phyloP scores from a whole-genome alignment of 64 coral and sea anemone genomes.

The Platygyra sinensis region DNA sequence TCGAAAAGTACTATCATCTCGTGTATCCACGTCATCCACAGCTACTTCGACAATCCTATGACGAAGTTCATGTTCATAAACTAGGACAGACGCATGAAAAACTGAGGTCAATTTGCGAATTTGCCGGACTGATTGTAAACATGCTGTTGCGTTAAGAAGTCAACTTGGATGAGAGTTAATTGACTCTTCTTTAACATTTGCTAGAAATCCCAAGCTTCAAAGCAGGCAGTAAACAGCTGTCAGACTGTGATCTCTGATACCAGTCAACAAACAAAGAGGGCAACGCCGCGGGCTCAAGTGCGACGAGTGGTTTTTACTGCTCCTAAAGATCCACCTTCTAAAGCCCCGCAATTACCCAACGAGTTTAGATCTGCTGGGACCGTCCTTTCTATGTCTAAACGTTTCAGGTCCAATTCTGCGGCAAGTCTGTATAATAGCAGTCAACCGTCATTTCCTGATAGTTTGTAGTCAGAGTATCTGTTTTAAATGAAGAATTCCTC shows the following conservation, averaged over 20 bases:
- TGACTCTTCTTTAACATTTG: background rate
- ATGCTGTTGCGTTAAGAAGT: background rate
- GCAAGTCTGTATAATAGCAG: slow-evolving; percentile 13
- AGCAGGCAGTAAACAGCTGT: background rate
- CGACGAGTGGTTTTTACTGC: slow-evolving; percentile 29
- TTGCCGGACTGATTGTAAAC: too few species aligned
- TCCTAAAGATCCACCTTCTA: background rate
- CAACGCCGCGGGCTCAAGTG: slow-evolving; percentile 3
- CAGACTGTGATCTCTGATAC: background rate
- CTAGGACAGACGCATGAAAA: too few species aligned
- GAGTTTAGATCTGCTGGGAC: slow-evolving; percentile 9
- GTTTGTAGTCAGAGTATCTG: background rate
- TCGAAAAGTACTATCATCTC: too few species aligned
- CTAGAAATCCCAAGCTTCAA: slow-evolving; percentile 21
- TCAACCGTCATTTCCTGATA: slow-evolving; percentile 17
- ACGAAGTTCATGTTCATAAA: too few species aligned
- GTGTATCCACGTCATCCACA: too few species aligned
- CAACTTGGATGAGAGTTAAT: background rate
- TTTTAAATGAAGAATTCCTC: background rate
- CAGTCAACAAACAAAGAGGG: slow-evolving; percentile 8
- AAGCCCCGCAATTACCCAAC: background rate
- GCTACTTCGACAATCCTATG: too few species aligned
- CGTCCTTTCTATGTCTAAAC: slow-evolving; percentile 4
- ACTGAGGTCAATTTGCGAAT: too few species aligned
- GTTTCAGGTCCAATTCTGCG: slow-evolving; percentile 28